Evolutionary conservation across 2,797 vertebrate species (phyloP).

Genomic region (Hydrophis major): DNA sequence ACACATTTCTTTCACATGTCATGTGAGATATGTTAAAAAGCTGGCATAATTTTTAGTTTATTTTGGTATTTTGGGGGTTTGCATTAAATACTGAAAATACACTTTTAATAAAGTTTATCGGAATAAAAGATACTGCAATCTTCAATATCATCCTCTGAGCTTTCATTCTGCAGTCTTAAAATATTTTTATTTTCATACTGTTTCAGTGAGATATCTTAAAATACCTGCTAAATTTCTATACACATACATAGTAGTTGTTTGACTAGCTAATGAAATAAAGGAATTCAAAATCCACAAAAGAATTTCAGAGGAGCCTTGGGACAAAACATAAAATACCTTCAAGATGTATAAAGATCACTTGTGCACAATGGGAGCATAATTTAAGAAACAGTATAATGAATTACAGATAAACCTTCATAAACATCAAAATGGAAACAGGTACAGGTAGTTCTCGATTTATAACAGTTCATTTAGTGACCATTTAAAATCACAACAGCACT

Average conservation of each 20-base stretch:
- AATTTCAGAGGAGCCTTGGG: background rate
- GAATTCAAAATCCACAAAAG: background rate
- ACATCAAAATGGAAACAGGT: background rate
- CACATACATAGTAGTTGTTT: background rate
- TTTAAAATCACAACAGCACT: background rate
- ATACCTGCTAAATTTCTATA: background rate
- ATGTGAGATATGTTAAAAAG: background rate
- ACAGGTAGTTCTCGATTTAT: too few species aligned
- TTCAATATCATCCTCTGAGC: background rate
- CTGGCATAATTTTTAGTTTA: background rate
- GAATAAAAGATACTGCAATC: background rate
- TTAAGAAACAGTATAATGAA: background rate
- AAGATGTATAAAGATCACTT: background rate
- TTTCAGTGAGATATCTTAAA: background rate
- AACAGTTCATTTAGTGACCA: background rate
- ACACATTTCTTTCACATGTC: background rate
- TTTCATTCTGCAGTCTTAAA: background rate
- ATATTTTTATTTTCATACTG: background rate
- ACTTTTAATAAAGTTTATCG: background rate
- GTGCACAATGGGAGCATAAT: background rate
- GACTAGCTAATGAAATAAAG: background rate
- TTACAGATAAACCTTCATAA: background rate
- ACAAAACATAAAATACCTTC: background rate
- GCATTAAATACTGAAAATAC: background rate
- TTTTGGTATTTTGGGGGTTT: background rate